Conservation (phyloP, 1,140 invertebrate species). For the Ips nitidus region DNA sequence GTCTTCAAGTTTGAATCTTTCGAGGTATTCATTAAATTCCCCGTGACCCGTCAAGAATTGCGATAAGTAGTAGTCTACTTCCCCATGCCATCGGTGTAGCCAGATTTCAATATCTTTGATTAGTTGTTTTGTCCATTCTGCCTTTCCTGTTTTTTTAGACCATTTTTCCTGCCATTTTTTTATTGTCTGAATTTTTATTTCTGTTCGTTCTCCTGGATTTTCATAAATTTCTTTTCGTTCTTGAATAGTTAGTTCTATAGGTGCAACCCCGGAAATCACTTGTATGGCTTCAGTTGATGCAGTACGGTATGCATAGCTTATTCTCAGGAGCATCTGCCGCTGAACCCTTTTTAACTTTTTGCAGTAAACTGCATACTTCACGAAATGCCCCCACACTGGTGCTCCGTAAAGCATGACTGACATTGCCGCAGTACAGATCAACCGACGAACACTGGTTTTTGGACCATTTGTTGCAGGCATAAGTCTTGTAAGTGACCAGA, state of each 20-base stretch:
- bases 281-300: background rate
- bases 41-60: no score
- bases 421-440: background rate
- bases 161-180: no score
- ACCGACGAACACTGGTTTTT: background rate
- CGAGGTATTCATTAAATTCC: no score
- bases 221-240: background rate
- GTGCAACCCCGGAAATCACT: background rate
- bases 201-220: background rate
- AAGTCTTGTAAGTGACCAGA: background rate
- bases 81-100: no score
- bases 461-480: constrained; percentile 1
- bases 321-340: background rate
- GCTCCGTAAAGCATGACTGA: constrained; percentile 3
- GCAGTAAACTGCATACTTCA: background rate
- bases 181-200: no score
- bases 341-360: background rate
- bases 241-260: background rate
- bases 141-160: no score
- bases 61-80: no score
- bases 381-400: background rate
- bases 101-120: no score
- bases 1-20: no score
- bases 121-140: no score
- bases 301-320: background rate